Evolutionary conservation across 2,888 invertebrate genomes (phyloP), one percentile per base, ranked within the genome.

Genomic region (Philopedon plagiatum): DNA sequence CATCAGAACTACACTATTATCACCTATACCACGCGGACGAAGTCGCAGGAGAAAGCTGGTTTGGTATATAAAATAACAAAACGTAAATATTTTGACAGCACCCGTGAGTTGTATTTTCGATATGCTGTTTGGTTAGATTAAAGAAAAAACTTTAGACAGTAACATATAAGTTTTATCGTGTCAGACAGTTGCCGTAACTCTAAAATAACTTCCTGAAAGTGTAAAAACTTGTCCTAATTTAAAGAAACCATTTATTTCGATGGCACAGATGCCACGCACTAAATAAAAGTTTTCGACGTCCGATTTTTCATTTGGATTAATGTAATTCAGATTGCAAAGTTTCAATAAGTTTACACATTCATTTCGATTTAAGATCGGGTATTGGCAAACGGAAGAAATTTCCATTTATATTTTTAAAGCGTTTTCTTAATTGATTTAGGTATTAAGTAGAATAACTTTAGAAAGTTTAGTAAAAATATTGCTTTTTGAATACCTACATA

Each of bases 291-390:
- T 56, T 29, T 56, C 13, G 37, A 21, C 37, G 37, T 56, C 57
- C 37, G 37, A 37, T 37, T 57, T 37, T 78, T 77, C 60, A 46
- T 49, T 63, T 64, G 67, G 60, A 74, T 64, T 76, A 77, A 76
- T 75, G 78, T 78, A 79, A 80, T 78, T 76, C 78, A 73, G 76
- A 76, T 76, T 74, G 75, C 76, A 75, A 77, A 79, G 75, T 76
- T 80, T 79, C 78, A 80, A 80, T 79, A 80, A 80, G 75, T 75
- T 74, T 66, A 73, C 63, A 71, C 75, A 69, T 75, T 68, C 66
- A 75, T 72, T 77, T 77, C 75, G 56, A 41, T 57, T 57, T 57
- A 19, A 18, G 9, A 18, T 32, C 8, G 9, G 13, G 15, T 39
- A 9, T 39, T 34, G 11, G 34, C 15, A 29, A 26, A 23, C 54